These are phyloP conservation scores for Labia minor DNA, from an alignment of 2,888 invertebrate genomes.

Conservation along the genomic window DNA sequence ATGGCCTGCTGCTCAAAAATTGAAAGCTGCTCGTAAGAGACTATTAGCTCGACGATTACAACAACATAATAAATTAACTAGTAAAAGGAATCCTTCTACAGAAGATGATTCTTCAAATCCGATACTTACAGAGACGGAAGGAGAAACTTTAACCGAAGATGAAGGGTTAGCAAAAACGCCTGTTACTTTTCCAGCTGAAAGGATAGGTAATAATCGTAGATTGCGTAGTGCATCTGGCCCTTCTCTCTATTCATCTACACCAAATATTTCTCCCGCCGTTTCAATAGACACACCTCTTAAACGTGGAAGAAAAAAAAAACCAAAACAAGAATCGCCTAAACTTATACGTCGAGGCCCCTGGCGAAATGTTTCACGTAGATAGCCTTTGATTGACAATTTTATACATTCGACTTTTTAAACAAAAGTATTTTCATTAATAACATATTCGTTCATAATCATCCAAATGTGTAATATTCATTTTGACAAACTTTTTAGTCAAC, in stretches of 20 bases:
- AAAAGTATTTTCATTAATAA: too few species aligned
- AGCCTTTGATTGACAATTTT: background rate
- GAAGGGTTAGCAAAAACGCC: background rate
- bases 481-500: too few species aligned
- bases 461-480: too few species aligned
- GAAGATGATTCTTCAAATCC: background rate
- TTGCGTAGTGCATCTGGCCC: slow-evolving; percentile 22
- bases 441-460: too few species aligned
- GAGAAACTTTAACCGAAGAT: background rate
- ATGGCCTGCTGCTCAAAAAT: slow-evolving; percentile 49
- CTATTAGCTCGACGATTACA: background rate
- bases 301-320: background rate
- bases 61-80: background rate
- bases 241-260: background rate
- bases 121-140: background rate
- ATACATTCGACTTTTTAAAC: background rate
- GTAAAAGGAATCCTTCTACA: background rate
- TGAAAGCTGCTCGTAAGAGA: background rate
- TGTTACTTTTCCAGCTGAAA: background rate
- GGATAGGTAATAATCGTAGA: slow-evolving; percentile 19
- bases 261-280: background rate
- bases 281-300: background rate
- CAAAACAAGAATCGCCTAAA: background rate
- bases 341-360: background rate
- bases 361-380: background rate